Base-by-base conservation (phyloP, 2,113 vertebrate genomes). In the Psephotus haematonotus region DNA sequence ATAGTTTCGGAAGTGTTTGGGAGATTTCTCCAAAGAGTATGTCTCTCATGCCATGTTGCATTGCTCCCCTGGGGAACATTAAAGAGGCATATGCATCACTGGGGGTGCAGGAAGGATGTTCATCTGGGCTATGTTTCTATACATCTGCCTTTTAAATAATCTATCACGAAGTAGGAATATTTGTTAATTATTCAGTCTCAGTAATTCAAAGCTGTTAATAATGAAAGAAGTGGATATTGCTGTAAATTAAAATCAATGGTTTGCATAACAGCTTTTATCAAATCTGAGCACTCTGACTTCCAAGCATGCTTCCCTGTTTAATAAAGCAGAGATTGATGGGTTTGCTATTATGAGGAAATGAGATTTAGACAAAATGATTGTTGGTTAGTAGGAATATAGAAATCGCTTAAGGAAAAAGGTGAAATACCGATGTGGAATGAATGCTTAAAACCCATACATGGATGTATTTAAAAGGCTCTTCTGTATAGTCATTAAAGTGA, bases 201-300 rank as follows among this genome's bases (percentile, higher is more conserved):
- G 83, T 92, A 96, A 96, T 93, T 93, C 49, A 53, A 33, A 94
- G 90, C 25, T 80, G 83, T 94, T 95, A 95, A 97, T 92, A 96
- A 97, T 95, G 75, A 60, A 97, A 96, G 84, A 95, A 95, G 88
- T 93, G 80, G 93, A 88, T 96, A 96, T 79, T 88, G 93, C 90
- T 92, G 90, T 49, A 96, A 97, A 97, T 97, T 87, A 81, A 93
- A 95, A 96, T 95, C 93, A 94, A 93, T 91, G 90, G 95, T 97
- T 96, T 94, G 91, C 69, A 80, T 90, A 90, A 90, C 90, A 92
- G 68, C 88, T 92, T 94, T 93, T 81, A 95, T 96, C 92, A 94
- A 93, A 83, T 47, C 64, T 14, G 53, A 88, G 80, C 11, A 63
- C 82, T 95, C 74, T 41, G 84, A 59, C 78, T 95, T 27, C 88